Percentiles rank a stretch among this genome's conserved stretches.
Evolutionary conservation across 1,140 invertebrate species (phyloP).

Genomic region (Drosophila yakuba): DNA sequence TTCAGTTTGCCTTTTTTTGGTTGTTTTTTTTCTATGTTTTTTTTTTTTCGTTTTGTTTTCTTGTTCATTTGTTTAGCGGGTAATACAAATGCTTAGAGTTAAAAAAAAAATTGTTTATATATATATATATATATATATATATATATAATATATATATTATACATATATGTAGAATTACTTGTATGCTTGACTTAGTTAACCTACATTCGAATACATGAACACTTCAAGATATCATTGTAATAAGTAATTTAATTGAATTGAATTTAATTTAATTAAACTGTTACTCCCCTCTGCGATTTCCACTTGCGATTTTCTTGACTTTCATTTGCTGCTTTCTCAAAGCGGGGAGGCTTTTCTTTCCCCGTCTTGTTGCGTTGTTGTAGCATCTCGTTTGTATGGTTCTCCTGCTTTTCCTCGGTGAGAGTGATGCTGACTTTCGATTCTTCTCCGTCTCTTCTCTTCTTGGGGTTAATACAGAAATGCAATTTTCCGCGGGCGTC

Average conservation of each 20-base stretch:
- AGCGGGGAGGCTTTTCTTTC: neutral
- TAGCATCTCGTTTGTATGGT: constrained; percentile 18
- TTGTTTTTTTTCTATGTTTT: constrained; percentile 28
- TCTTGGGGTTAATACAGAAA: constrained; percentile 75
- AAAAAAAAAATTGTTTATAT: constrained; percentile 65
- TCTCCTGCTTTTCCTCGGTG: constrained; percentile 29
- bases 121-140: constrained; percentile 55
- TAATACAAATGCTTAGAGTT: constrained; percentile 79
- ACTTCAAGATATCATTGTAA: constrained; percentile 81
- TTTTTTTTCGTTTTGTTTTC: constrained; percentile 36
- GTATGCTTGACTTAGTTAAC: constrained; percentile 75
- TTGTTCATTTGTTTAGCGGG: constrained; percentile 62
- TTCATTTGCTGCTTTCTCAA: constrained; percentile 13
- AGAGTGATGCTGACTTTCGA: constrained; percentile 37
- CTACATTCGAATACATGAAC: constrained; percentile 83
- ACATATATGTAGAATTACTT: constrained; percentile 61
- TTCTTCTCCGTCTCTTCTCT: constrained; percentile 1
- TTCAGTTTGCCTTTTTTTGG: constrained; percentile 38
- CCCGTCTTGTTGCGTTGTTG: constrained; percentile 15
- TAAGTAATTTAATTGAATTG: constrained; percentile 77
- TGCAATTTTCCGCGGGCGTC: constrained; percentile 81
- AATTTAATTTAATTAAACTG: constrained; percentile 75
- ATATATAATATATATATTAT: constrained; percentile 59
- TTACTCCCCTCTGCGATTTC: constrained; percentile 40
- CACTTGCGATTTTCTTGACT: constrained; percentile 12